Evolutionary conservation across 37 sponge, comb jelly and placozoan genomes (phyloP).

Genomic region (Crambe crambe): DNA sequence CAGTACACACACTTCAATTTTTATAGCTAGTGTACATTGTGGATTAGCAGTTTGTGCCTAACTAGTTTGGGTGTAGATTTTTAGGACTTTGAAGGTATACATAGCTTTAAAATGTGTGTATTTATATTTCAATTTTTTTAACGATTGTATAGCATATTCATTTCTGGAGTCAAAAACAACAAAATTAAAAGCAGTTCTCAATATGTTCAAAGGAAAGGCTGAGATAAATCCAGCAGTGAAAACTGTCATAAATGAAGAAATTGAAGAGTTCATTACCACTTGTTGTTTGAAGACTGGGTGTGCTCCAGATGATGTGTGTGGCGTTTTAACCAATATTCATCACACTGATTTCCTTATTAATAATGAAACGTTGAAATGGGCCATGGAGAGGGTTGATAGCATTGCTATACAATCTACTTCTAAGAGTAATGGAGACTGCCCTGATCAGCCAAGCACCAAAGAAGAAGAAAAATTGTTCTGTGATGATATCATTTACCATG

Average conservation of each 20-base stretch:
- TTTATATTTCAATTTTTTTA: no score
- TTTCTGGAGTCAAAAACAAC: not conserved
- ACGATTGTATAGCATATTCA: no score
- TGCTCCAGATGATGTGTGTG: not conserved
- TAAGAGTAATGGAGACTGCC: not conserved
- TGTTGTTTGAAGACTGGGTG: not conserved
- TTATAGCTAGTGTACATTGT: no score
- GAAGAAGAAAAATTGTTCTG: slow-evolving; percentile 7
- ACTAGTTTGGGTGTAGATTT: no score
- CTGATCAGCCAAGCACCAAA: not conserved
- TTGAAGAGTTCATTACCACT: not conserved
- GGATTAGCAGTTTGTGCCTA: no score
- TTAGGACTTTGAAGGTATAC: no score
- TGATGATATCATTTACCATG: slow-evolving; percentile 11
- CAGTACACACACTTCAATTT: no score
- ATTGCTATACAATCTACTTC: not conserved
- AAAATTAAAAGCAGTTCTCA: not conserved
- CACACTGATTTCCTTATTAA: not conserved
- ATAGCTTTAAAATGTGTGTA: no score
- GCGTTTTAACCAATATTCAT: not conserved
- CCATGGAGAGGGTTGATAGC: not conserved
- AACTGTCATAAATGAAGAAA: no score
- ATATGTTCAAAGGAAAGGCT: not conserved
- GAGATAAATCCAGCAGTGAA: not conserved
- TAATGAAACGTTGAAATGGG: not conserved